These are phyloP conservation scores for Crambe crambe DNA, from an alignment of 37 sponge, comb jelly and placozoan species.

Conservation along the genomic window DNA sequence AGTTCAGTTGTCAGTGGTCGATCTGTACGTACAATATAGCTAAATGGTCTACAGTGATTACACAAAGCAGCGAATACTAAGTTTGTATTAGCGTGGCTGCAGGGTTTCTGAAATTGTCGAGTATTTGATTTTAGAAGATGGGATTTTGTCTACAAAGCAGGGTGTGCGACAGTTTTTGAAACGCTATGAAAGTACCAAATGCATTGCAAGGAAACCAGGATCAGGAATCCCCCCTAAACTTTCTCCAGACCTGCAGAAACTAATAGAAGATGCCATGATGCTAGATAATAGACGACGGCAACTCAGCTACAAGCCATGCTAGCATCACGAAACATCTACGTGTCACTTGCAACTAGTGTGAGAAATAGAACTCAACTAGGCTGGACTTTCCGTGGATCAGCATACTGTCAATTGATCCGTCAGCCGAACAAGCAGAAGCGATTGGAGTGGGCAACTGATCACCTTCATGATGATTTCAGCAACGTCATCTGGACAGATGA, in stretches of 20 bases:
- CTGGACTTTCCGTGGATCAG: slow-evolving; percentile 40
- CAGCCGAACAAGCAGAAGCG: slow-evolving; percentile 41
- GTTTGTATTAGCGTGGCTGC: not conserved
- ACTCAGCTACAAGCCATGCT: slow-evolving; percentile 29
- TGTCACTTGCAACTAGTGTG: slow-evolving; percentile 16
- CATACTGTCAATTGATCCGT: slow-evolving; percentile 45
- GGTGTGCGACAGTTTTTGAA: not conserved
- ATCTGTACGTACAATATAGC: too few relatives aligned
- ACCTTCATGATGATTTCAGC: too few relatives aligned
- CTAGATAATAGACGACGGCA: slow-evolving; percentile 34
- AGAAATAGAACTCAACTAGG: slow-evolving; percentile 25
- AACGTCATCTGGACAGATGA: slow-evolving; percentile 35
- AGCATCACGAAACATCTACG: not conserved
- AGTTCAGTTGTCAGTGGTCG: too few relatives aligned
- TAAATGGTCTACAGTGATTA: too few relatives aligned
- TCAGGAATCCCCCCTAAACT: slow-evolving; percentile 22
- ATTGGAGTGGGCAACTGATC: slow-evolving; percentile 19
- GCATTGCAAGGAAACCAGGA: slow-evolving; percentile 20
- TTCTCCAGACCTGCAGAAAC: slow-evolving; percentile 6
- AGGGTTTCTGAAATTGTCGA: slow-evolving; percentile 1
- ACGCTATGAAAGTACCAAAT: not conserved
- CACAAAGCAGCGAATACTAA: not conserved
- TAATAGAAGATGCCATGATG: slow-evolving; percentile 25
- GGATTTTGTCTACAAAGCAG: not conserved
- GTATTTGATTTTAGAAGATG: not conserved